Evolutionary conservation across 2,888 invertebrate species (phyloP), one percentile per base, ranked within the genome.

Genomic region (Clepsis dumicolana): DNA sequence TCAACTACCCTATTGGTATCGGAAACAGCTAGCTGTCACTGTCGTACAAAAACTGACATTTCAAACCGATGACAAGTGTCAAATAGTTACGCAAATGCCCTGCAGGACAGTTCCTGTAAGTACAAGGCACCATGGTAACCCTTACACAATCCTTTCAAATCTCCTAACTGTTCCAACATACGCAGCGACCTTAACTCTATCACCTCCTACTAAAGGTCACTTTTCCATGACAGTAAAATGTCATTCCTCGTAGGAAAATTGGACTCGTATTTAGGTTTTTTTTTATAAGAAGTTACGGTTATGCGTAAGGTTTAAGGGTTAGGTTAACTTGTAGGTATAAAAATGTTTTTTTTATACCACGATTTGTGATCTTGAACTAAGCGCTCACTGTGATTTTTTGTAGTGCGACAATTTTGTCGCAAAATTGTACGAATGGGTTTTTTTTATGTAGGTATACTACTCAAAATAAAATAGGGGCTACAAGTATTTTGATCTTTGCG

Each of bases 181-280:
- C 54, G 25, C 48, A 10, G 48, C 18, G 21, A 48, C 1, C 4
- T 21, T 2, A 18, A n/a, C 53, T 53, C 24, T 53, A 53, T 16
- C 5, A 4, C 1, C 8, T 12, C 8, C 16, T 0, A 8, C 25
- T 4, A 29, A 53, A n/a, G 16, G 25, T 53, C 5, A 53, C 4
- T 27, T 53, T 53, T 2, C 27, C 27, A 14, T 27, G 25, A 8
- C 0, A 2, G 3, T 1, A 8, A 24, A 59, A 41, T 59, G 59
- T 41, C 59, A 41, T 59, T 59, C 16, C 56, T 56, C 12, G 16
- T 38, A 41, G 16, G 25, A 59, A 59, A 59, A 41, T 59, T 38
- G 56, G 32, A 56, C 10, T 59, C 59, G 59, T 59, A 59, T 59
- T 59, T 41, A 41, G 57, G 57, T n/a, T n/a, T 59, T 41, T 59